Base-by-base conservation (phyloP, 2,113 vertebrate genomes). In the Phaetusa simplex region DNA sequence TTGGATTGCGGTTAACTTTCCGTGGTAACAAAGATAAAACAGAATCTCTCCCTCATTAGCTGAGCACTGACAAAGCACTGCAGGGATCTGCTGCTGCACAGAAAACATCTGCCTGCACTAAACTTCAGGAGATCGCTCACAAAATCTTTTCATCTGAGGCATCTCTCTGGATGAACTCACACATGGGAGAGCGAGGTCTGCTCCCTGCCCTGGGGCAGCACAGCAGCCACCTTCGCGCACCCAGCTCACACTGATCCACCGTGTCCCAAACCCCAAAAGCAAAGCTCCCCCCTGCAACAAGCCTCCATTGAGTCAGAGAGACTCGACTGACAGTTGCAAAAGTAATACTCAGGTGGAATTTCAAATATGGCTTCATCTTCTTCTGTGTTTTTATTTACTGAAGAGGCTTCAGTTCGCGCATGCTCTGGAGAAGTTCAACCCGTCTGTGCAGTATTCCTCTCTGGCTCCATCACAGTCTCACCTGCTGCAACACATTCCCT, bases 1-100 rank as follows among this genome's bases (percentile, higher is more conserved):
- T 62, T 95, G 94, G 82, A 94, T 84, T 89, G 82, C 91, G 89
- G 94, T 94, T 97, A 97, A 96, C 95, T 96, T 97, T 49, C 92
- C 50, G 2, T 95, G 82, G 70, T 95, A 97, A 95, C 89, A 93
- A 96, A 97, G 96, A 96, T 94, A 89, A 96, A 97, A 95, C 89
- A 78, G 56, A 6, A 73, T 95, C 67, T 96, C 81, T 93, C 80
- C 90, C 91, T 98, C 97, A 97, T 98, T 97, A 97, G 93, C 78
- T 90, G 86, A 95, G 94, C 85, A 93, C 80, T 91, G 95, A 89
- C 86, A 96, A 91, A 95, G 67, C 87, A 93, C 92, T 90, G 91
- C 94, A 94, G 94, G 92, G 79, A 80, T 86, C 66, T 92, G 86
- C 85, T 66, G 55, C 73, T 82, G 86, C 92, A 53, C 27, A 40